Evolutionary conservation across 1,140 invertebrate genomes (phyloP), one percentile per base, ranked within the genome.

Genomic region (Aphelinus certus): DNA sequence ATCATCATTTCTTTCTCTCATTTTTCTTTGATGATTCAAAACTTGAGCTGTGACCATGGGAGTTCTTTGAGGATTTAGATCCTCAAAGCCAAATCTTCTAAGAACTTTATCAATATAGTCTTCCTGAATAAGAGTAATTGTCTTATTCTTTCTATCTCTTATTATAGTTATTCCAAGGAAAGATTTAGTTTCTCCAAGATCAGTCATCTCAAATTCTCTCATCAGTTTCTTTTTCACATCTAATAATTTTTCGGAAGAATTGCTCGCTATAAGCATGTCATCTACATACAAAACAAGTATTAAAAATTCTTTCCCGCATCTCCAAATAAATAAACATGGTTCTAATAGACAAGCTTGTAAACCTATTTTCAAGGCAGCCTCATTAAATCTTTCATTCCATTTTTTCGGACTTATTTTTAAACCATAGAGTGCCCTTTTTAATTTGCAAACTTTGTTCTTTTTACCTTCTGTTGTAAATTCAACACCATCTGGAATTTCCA

Each of bases 391-490:
- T 2, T 76, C 26, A 62, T 83, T 82, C 81, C 82, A 82, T 60
- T 72, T 77, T 65, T 79, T 71, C n/a, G 80, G 77, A 42, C 75
- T 80, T 65, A 82, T 81, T 68, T 80, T 80, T 9, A 84, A 71
- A 2, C 82, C 83, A 76, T 84, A 84, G 45, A 83, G 56, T 60
- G 84, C 83, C 60, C 73, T 77, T 2, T 82, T 78, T 1, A 83
- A 66, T 69, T 71, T 70, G 68, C 75, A 77, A 6, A 79, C 80
- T 61, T 76, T 75, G 43, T 72, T 72, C 4, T 10, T 55, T 66
- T 67, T 63, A 7, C 10, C 5, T 5, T 67, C 53, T 87, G 64
- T 26, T 57, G 56, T 43, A 3, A n/a, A 7, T 3, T 56, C 6
- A n/a, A 43, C 45, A n/a, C 67, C 67, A 26, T 69, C 55, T 10